These are phyloP conservation scores for Andrena chrysosceles DNA, from an alignment of 2,888 invertebrate genomes.

Conservation along the genomic window DNA sequence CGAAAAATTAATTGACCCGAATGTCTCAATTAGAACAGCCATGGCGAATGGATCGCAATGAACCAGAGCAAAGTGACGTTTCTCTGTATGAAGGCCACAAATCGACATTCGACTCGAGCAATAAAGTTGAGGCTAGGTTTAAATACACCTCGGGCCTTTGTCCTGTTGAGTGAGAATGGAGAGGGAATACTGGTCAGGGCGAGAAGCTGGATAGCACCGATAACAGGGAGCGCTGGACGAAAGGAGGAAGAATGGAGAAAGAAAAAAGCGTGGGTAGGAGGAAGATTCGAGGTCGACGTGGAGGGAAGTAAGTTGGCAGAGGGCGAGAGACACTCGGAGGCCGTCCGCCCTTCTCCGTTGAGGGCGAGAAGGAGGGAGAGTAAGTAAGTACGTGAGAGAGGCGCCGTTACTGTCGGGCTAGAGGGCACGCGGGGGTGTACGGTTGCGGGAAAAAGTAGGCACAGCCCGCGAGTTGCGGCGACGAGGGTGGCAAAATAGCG, in stretches of 20 bases:
- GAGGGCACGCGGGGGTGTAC: constrained; percentile 27
- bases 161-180: background rate
- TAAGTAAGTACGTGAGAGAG: constrained; percentile 31
- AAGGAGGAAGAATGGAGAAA: background rate
- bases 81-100: background rate
- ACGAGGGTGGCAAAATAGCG: constrained; percentile 74
- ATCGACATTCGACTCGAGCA: constrained; percentile 5
- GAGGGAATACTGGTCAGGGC: background rate
- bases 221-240: constrained; percentile 5
- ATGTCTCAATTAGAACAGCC: background rate
- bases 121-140: constrained; percentile 23
- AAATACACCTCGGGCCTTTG: constrained; percentile 42
- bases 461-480: constrained; percentile 17
- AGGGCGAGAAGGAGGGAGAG: constrained; percentile 17
- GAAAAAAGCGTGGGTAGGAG: background rate
- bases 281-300: constrained; percentile 2
- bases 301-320: constrained; percentile 23
- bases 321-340: constrained; percentile 29
- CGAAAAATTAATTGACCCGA: background rate
- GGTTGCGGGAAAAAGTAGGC: constrained; percentile 54
- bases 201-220: background rate
- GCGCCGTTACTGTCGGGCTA: constrained; percentile 48
- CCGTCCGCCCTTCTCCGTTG: constrained; percentile 22
- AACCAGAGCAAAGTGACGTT: background rate
- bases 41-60: background rate